Base-by-base conservation (phyloP, 2,888 invertebrate species). In the Tinea semifulvella region DNA sequence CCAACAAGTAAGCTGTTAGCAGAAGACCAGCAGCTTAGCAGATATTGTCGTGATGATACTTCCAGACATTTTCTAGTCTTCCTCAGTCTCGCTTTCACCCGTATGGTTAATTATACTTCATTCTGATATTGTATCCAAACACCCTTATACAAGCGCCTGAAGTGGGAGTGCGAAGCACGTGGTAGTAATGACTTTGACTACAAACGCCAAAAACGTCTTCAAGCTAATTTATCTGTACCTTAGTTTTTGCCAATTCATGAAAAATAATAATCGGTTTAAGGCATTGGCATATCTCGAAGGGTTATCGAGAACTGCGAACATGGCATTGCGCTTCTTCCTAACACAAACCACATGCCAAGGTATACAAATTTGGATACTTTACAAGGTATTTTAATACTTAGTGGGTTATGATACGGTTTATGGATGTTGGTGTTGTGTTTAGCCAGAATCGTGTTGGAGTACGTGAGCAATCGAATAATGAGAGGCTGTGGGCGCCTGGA, bases 401-500 rank as follows among this genome's bases (percentile, higher is more conserved):
- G 2, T 36, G 10, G 3, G n/a, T 16, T 17, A 14, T 36, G 8
- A 36, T 36, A 36, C n/a, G 10, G 17, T 18, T 36, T 18, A 36
- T 31, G 7, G 31, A 4, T 36, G 8, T 22, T 22, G 18, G 10
- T 36, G 16, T n/a, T 18, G n/a, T 36, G 36, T 36, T 36, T 36
- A 36, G 18, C 36, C 18, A 36, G 16, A 18, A 36, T 36, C 18
- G 36, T 16, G 20, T 19, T 38, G 5, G 17, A 26, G 49, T 47
- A 49, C 49, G 49, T 49, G 49, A 36, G 43, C 17, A 43, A 19
- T 47, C 40, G 19, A 38, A 44, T 47, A 49, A 47, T 46, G 57
- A 61, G 57, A 56, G 54, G 53, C 64, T 67, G 60, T 55, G 63
- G 60, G 61, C 67, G 61, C 57, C 17, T 16, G 40, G 13, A 40